Conservation (phyloP, 2,888 invertebrate species). For the Temnothorax ravouxi region DNA sequence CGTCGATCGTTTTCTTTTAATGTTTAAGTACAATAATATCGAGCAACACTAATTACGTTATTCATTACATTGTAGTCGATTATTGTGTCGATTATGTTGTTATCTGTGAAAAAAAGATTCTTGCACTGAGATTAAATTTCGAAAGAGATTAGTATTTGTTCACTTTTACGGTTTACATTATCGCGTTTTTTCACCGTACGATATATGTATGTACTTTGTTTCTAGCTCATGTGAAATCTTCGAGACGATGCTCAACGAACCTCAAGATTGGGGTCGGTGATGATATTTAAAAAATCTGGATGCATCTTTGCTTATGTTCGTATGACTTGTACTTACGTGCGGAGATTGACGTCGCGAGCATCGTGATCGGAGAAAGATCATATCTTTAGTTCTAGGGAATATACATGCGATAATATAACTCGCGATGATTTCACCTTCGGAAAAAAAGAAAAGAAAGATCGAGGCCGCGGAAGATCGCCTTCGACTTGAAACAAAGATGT, state of each 20-base stretch:
- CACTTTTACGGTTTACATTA: slow-evolving; percentile 65
- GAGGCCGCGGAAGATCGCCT: slow-evolving; percentile 57
- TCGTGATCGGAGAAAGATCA: slow-evolving; percentile 30
- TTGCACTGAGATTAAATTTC: slow-evolving; percentile 21
- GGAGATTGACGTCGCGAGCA: slow-evolving; percentile 29
- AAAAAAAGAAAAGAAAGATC: slow-evolving; percentile 19
- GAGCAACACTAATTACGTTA: neutral
- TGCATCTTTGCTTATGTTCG: slow-evolving; percentile 15
- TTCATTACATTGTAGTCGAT: neutral
- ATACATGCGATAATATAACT: slow-evolving; percentile 20
- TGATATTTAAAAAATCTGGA: slow-evolving; percentile 9
- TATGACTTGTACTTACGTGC: neutral
- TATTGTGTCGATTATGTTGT: neutral
- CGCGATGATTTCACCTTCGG: slow-evolving; percentile 27
- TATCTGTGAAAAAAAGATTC: neutral
- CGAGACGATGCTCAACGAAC: slow-evolving; percentile 58
- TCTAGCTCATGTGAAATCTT: slow-evolving; percentile 50
- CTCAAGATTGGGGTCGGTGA: slow-evolving; percentile 3
- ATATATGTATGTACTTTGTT: slow-evolving; percentile 55
- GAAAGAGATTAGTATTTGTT: slow-evolving; percentile 42
- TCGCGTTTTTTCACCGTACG: slow-evolving; percentile 64
- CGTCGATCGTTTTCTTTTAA: neutral
- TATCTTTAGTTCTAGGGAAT: slow-evolving; percentile 16
- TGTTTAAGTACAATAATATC: neutral
- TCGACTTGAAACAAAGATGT: slow-evolving; percentile 83